A percentile compares a stretch with the other conserved stretches of the same genome.
These are phyloP conservation scores for Acleris sparsana DNA, from an alignment of 2,888 invertebrate species.

Conservation along the genomic window DNA sequence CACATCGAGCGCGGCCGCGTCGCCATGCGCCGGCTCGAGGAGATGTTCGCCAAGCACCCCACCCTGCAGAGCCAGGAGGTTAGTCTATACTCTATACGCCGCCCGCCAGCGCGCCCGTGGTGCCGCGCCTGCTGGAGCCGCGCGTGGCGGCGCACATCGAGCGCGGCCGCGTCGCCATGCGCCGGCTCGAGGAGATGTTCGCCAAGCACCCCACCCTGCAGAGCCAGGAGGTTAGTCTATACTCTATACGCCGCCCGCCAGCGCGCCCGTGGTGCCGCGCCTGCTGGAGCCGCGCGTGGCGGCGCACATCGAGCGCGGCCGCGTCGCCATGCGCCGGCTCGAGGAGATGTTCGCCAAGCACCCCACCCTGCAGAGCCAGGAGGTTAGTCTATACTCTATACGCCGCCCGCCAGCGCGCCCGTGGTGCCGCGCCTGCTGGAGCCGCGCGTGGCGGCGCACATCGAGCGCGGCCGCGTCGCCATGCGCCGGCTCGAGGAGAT, in stretches of 20 bases:
- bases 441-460: conserved; percentile 88
- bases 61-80: conserved; percentile 89
- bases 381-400: conserved; percentile 72
- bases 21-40: conserved; percentile 89
- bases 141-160: conserved; percentile 90
- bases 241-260: conserved; percentile 29
- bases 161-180: conserved; percentile 89
- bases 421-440: conserved; percentile 70
- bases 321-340: conserved; percentile 88
- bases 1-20: conserved; percentile 90
- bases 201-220: conserved; percentile 89
- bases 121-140: conserved; percentile 78
- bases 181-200: conserved; percentile 90
- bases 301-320: conserved; percentile 90
- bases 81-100: conserved; percentile 9
- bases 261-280: conserved; percentile 48
- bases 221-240: conserved; percentile 85
- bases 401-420: conserved; percentile 31
- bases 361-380: conserved; percentile 89
- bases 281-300: conserved; percentile 86
- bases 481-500: conserved; percentile 90
- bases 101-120: conserved; percentile 30
- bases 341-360: conserved; percentile 92
- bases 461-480: conserved; percentile 89
- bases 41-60: conserved; percentile 90